These are phyloP conservation scores for Acromyrmex heyeri DNA, from an alignment of 1,140 invertebrate species.

Conservation along the genomic window DNA sequence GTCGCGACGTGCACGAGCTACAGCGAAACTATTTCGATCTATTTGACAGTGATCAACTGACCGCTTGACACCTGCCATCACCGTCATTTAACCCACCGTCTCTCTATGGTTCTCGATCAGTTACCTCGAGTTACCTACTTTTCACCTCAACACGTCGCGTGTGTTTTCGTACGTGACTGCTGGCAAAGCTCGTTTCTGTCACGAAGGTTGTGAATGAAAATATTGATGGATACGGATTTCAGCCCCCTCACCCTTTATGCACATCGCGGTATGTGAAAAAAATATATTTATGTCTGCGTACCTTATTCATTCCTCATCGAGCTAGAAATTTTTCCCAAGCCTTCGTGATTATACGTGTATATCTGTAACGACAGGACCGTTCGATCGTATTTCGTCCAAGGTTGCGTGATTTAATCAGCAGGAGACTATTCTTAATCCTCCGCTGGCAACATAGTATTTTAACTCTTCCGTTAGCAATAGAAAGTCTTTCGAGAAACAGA, in stretches of 20 bases:
- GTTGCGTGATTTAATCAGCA: not conserved
- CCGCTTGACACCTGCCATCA: slow-evolving; percentile 79
- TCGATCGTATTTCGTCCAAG: not conserved
- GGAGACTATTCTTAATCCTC: not conserved
- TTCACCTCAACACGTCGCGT: slow-evolving; percentile 70
- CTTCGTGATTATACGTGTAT: not conserved
- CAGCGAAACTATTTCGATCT: slow-evolving; percentile 44
- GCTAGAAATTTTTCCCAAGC: slow-evolving; percentile 21
- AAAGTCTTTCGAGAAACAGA: too few species aligned
- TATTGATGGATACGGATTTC: slow-evolving; percentile 75
- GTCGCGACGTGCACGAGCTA: not conserved
- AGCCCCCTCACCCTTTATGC: slow-evolving; percentile 43
- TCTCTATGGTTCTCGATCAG: slow-evolving; percentile 71
- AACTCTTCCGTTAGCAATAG: too few species aligned
- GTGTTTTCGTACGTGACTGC: slow-evolving; percentile 81
- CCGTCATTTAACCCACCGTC: slow-evolving; percentile 75
- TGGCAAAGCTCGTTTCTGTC: slow-evolving; percentile 71
- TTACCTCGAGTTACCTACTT: slow-evolving; percentile 78
- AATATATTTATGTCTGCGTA: slow-evolving; percentile 63
- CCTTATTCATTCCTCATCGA: not conserved
- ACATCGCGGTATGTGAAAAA: slow-evolving; percentile 47
- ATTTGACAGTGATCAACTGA: slow-evolving; percentile 70
- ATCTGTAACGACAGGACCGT: not conserved
- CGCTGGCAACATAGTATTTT: too few species aligned
- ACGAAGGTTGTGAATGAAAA: slow-evolving; percentile 80